phyloP scores from a whole-genome alignment of 2,888 invertebrate species.

The Lithophane socia region DNA sequence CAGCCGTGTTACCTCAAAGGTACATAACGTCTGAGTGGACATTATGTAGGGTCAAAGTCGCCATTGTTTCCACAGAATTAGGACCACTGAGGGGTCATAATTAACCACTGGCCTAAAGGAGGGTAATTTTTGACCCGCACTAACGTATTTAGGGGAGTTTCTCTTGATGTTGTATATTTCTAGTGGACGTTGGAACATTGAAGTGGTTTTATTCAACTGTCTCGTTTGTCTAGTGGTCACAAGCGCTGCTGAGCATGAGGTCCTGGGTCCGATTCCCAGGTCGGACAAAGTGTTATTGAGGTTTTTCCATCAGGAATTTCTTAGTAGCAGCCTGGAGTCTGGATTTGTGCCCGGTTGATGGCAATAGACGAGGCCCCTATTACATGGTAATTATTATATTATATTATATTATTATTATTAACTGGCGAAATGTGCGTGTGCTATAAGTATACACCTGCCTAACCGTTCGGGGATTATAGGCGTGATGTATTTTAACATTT shows the following conservation, averaged over 20 bases:
- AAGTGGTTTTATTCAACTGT: neutral
- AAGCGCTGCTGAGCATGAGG: no score
- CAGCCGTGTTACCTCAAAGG: slow-evolving; percentile 24
- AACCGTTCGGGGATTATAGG: no score
- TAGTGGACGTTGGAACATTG: neutral
- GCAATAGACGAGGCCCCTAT: no score
- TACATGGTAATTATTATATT: no score
- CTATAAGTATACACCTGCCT: no score
- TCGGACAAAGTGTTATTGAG: no score
- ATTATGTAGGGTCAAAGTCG: slow-evolving; percentile 42
- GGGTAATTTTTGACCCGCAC: slow-evolving; percentile 45
- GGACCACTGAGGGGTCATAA: slow-evolving; percentile 47
- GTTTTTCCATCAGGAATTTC: no score
- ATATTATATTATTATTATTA: no score
- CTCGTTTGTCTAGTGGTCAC: neutral
- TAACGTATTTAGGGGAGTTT: slow-evolving; percentile 43
- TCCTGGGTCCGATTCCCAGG: no score
- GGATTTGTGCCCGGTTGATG: no score
- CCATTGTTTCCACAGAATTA: slow-evolving; percentile 39
- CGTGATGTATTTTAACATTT: neutral
- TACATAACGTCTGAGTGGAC: slow-evolving; percentile 31
- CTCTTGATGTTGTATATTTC: slow-evolving; percentile 7
- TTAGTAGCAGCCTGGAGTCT: no score
- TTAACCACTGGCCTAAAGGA: slow-evolving; percentile 49
- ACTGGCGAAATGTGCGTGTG: no score